Evolutionary conservation across 2,797 vertebrate species (phyloP).

Genomic region (Rhyacichthys aspro): DNA sequence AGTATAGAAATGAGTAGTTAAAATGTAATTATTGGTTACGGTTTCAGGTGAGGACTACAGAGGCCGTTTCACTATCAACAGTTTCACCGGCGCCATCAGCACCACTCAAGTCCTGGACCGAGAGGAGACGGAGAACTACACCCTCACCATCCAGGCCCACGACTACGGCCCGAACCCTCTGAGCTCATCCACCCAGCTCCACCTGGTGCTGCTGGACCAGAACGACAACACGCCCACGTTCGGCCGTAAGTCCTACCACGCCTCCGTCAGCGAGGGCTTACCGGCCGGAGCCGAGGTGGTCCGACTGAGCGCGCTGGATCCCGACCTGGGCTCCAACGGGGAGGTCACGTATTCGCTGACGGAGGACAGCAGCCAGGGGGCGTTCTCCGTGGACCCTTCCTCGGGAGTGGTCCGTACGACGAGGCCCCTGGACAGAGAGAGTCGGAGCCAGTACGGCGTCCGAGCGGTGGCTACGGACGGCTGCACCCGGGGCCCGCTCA

Average conservation of each 20-base stretch:
- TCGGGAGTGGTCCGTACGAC: conserved; percentile 80
- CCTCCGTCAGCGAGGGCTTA: conserved; percentile 84
- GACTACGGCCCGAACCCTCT: conserved; percentile 81
- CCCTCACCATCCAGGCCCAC: conserved; percentile 83
- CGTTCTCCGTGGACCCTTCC: conserved; percentile 80
- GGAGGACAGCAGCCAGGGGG: conserved; percentile 79
- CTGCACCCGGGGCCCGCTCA: conserved; percentile 79
- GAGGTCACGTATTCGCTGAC: conserved; percentile 83
- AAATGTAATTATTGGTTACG: too few relatives aligned
- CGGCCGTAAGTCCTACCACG: conserved; percentile 75
- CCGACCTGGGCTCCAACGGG: conserved; percentile 86
- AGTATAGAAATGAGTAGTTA: too few relatives aligned
- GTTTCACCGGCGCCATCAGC: conserved; percentile 83
- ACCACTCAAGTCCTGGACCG: conserved; percentile 84
- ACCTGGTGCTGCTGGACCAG: conserved; percentile 85
- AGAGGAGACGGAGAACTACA: conserved; percentile 85
- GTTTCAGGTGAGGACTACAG: conserved; percentile 81
- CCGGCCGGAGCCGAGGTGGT: conserved; percentile 80
- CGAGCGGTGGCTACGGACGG: conserved; percentile 85
- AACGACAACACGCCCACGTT: conserved; percentile 90
- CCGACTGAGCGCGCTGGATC: conserved; percentile 82
- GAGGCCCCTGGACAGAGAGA: conserved; percentile 84
- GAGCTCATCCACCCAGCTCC: conserved; percentile 79
- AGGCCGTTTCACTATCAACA: conserved; percentile 84
- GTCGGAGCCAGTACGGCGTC: conserved; percentile 79